Evolutionary conservation across 2,888 invertebrate genomes (phyloP), one percentile per base, ranked within the genome.

Genomic region (Noctua janthe): DNA sequence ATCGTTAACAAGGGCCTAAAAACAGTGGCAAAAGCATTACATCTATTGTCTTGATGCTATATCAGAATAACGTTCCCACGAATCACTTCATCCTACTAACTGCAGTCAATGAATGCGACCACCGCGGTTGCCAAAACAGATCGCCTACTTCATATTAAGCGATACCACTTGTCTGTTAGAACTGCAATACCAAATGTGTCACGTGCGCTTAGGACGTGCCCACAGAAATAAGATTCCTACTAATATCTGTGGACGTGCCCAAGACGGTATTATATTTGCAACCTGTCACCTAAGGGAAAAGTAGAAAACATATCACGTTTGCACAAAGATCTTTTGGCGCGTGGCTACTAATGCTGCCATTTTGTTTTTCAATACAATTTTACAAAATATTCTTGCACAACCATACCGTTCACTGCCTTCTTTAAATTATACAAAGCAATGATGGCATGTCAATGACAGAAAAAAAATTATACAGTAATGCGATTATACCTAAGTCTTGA

Each of bases 121-220:
- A 29, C 13, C 49, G 23, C 17, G 11, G 39, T 69, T 78, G 23
- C 66, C 66, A 56, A 79, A 56, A 79, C 79, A 59, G 20, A 29
- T 80, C 47, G 49, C n/a, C 56, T 6, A n/a, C 11, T 78, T 79
- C 17, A 39, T 78, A 59, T 59, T 49, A 80, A 80, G 23, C 69
- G 47, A 13, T 69, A 49, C 29, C 5, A 17, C 80, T 80, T 80
- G 56, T 80, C 39, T 80, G 8, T 51, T 59, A 80, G 17, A 49
- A 80, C 70, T 59, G 80, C 49, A 70, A 80, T 78, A 70, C 29
- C 17, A 17, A 23, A 39, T 20, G 17, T 35, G 72, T 47, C 71
- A 79, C 79, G 79, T 62, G 23, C 72, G 43, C 51, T 13, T 20
- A 11, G 66, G 17, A 74, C 74, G 74, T 74, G 74, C 15, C 51